Evolutionary conservation across 2,797 vertebrate genomes (phyloP).

Genomic region (Catamblyrhynchus diadema): DNA sequence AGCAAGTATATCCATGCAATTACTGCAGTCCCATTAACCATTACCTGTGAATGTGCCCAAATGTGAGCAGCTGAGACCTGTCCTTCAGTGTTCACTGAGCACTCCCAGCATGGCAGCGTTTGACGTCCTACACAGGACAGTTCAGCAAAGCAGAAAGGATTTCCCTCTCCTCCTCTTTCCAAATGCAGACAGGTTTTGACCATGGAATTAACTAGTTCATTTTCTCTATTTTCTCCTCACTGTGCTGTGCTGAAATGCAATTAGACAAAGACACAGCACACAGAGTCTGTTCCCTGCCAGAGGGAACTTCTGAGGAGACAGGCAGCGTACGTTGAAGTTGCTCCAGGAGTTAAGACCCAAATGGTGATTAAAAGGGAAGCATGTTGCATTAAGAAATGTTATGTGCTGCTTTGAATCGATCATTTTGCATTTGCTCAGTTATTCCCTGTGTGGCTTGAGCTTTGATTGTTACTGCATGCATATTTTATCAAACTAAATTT

Average conservation of each 20-base stretch:
- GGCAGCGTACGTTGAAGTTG: constrained; percentile 27
- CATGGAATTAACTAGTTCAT: not conserved
- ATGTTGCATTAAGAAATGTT: constrained; percentile 26
- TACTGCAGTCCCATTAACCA: not conserved
- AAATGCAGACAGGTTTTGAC: not conserved
- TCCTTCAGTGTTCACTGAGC: not conserved
- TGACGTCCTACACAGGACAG: not conserved
- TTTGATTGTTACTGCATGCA: constrained; percentile 43
- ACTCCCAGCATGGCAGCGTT: fast-evolving
- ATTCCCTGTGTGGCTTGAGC: constrained; percentile 55
- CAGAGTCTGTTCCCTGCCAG: not conserved
- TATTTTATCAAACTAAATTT: constrained; percentile 65
- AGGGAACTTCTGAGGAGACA: constrained; percentile 54
- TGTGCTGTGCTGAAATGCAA: not conserved
- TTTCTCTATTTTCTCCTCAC: constrained; percentile 9
- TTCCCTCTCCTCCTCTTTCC: not conserved
- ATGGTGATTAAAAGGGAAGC: constrained; percentile 61
- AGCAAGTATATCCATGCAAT: not conserved
- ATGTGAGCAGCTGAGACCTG: not conserved
- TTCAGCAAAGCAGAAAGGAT: constrained; percentile 7
- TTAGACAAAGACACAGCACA: not conserved
- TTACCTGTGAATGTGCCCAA: not conserved
- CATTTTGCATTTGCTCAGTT: constrained; percentile 19
- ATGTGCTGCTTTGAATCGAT: constrained; percentile 48
- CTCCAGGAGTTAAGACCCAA: constrained; percentile 53